Evolutionary conservation across 2,888 invertebrate species (phyloP), one percentile per base, ranked within the genome.

Genomic region (Mimumesa dahlbomi): DNA sequence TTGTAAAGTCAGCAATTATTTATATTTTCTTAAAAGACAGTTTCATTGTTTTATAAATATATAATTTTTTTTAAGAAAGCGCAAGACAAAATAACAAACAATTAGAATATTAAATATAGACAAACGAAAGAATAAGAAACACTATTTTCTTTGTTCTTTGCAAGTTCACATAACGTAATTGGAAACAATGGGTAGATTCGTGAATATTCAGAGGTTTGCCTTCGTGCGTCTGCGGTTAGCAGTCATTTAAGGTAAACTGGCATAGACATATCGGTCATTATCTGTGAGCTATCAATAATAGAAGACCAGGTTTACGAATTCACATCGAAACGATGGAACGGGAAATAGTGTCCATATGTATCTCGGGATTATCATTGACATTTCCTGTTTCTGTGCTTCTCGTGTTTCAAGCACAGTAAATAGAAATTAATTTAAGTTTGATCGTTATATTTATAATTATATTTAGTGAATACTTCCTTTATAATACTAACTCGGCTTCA

Each of bases 331-430:
- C 66, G 72, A 70, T 69, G 73, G 58, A 59, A 59, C 66, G 59
- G 42, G 68, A 78, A 77, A 75, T 81, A 63, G 59, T 70, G 62
- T 50, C 40, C 42, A 53, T 46, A 72, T 79, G 76, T 78, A 73
- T 66, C 71, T 67, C 63, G 61, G 72, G 81, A 78, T 84, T 84
- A 82, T 77, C 66, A 58, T 52, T 0, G 13, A 45, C n/a, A 42
- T 19, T 50, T 58, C 36, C 65, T 29, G 34, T 19, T 21, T 19
- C 48, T 36, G 14, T 7, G 9, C n/a, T 61, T 19, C 16, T 11
- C 16, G 14, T n/a, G n/a, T n/a, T n/a, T n/a, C n/a, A n/a, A n/a
- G n/a, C n/a, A n/a, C n/a, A n/a, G n/a, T n/a, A n/a, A n/a, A n/a
- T n/a, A n/a, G n/a, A n/a, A n/a, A n/a, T n/a, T n/a, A n/a, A n/a